Percentiles rank a stretch among this genome's conserved stretches.
These are phyloP conservation scores for Arenaria interpres DNA, from an alignment of 2,113 vertebrate species.

Conservation along the genomic window DNA sequence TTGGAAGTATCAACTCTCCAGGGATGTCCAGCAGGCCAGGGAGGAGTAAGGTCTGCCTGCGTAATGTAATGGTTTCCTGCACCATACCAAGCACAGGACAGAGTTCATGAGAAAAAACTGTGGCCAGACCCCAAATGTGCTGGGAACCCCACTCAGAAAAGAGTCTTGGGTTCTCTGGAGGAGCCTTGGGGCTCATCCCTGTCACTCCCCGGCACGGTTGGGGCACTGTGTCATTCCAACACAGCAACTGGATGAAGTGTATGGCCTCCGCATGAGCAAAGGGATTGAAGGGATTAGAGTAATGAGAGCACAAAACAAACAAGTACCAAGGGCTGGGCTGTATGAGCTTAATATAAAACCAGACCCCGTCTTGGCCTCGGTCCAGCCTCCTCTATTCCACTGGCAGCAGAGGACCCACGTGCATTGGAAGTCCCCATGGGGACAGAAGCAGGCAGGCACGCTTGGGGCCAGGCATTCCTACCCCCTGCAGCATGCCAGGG, in stretches of 20 bases:
- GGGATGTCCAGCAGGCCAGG: not conserved
- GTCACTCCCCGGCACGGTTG: fast-evolving
- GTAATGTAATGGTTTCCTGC: not conserved
- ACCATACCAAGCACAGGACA: not conserved
- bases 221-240: not conserved
- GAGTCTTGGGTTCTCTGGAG: not conserved
- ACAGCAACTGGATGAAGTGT: not conserved
- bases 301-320: conserved; percentile 43
- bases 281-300: conserved; percentile 24
- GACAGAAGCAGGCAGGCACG: not conserved
- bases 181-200: not conserved
- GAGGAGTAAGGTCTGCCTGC: not conserved
- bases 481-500: not conserved
- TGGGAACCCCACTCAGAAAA: not conserved
- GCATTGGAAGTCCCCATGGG: not conserved
- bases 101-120: not conserved
- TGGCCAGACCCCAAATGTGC: not conserved
- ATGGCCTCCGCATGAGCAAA: not conserved
- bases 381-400: not conserved
- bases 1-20: not conserved
- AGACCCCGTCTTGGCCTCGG: not conserved
- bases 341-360: not conserved
- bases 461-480: not conserved
- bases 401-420: not conserved
- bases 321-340: not conserved